phyloP scores from a whole-genome alignment of 1,140 invertebrate species.

The Aricia agestis region DNA sequence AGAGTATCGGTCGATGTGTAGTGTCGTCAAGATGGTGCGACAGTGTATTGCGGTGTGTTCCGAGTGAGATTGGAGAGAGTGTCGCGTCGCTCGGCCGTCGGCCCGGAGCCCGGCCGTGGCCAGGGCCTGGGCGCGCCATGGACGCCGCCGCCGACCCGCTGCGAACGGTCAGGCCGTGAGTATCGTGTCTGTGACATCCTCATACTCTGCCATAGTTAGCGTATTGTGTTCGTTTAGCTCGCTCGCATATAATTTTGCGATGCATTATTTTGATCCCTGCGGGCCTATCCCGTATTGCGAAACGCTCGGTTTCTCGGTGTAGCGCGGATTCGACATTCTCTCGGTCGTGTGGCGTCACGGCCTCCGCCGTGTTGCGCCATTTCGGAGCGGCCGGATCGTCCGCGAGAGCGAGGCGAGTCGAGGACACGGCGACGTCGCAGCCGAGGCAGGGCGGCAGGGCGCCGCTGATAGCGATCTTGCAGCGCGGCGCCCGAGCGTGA shows the following conservation, averaged over 20 bases:
- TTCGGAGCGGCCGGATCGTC: constrained; percentile 65
- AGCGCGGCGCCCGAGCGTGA: constrained; percentile 69
- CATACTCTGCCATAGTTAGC: constrained; percentile 30
- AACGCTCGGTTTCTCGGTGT: constrained; percentile 57
- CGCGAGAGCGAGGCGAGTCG: constrained; percentile 54
- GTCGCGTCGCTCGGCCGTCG: constrained; percentile 68
- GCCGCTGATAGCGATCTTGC: constrained; percentile 53
- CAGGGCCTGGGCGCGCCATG: constrained; percentile 68
- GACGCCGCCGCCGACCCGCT: constrained; percentile 70
- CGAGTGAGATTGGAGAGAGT: constrained; percentile 70
- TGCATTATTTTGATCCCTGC: constrained; percentile 67
- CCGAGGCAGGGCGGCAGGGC: constrained; percentile 49
- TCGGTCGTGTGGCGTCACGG: constrained; percentile 65
- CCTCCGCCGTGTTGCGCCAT: constrained; percentile 71
- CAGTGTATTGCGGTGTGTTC: constrained; percentile 65
- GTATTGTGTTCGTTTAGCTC: constrained; percentile 37
- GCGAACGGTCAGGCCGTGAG: constrained; percentile 69
- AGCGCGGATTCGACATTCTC: constrained; percentile 64
- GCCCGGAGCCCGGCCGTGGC: constrained; percentile 67
- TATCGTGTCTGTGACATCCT: constrained; percentile 48
- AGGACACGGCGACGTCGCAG: constrained; percentile 45
- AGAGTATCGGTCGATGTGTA: constrained; percentile 67
- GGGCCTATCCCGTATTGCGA: constrained; percentile 63
- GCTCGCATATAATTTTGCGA: constrained; percentile 41
- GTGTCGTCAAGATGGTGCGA: constrained; percentile 71